phyloP scores from a whole-genome alignment of 2,888 invertebrate genomes.

The Myopa testacea region DNA sequence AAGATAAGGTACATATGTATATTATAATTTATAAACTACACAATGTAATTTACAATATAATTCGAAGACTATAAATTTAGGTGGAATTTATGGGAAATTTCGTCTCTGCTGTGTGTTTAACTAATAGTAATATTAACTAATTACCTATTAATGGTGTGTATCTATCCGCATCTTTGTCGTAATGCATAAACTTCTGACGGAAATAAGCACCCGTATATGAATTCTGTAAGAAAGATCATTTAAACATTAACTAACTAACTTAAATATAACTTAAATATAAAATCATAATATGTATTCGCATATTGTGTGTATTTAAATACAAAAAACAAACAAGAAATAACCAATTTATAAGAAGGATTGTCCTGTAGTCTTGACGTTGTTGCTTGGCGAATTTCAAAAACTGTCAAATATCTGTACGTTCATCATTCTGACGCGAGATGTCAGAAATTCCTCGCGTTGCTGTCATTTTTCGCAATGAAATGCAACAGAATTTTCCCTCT shows the following conservation, averaged over 20 bases:
- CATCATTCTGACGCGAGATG: conserved; percentile 18
- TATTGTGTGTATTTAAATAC: neutral
- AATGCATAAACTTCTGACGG: conserved; percentile 65
- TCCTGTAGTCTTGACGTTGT: neutral
- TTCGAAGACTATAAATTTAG: too few species aligned
- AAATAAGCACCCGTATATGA: conserved; percentile 67
- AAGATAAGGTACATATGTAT: neutral
- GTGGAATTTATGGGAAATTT: too few species aligned
- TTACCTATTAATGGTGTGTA: conserved; percentile 66
- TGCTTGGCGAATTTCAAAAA: neutral
- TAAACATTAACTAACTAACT: conserved; percentile 23
- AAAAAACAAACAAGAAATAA: neutral
- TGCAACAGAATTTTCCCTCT: conserved; percentile 54
- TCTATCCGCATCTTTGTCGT: conserved; percentile 63
- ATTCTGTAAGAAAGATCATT: conserved; percentile 58
- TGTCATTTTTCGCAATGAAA: conserved; percentile 51
- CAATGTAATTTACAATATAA: neutral
- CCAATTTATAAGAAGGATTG: neutral
- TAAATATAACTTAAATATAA: neutral
- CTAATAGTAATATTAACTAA: neutral
- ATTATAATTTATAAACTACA: neutral
- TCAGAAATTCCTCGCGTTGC: conserved; percentile 47
- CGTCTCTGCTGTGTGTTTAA: too few species aligned
- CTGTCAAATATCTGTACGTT: neutral
- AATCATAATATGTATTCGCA: neutral